Percentiles rank a stretch among this genome's conserved stretches.
phyloP scores from a whole-genome alignment of 2,113 vertebrate species.

The Setophaga kirtlandii region DNA sequence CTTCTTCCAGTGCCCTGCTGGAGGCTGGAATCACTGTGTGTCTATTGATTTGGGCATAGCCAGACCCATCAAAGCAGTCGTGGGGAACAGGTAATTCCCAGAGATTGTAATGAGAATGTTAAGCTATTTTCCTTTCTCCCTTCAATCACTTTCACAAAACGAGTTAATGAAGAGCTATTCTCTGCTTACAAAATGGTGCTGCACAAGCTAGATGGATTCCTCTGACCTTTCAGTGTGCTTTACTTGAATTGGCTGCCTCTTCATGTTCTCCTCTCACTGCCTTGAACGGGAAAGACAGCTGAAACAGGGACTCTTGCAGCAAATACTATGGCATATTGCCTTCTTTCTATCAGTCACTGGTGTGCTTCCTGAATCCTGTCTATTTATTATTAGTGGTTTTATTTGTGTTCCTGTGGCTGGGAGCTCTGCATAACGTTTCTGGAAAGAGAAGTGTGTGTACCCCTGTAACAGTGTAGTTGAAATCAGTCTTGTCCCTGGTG shows the following conservation, averaged over 20 bases:
- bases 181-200: constrained; percentile 41
- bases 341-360: not conserved
- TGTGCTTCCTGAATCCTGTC: not conserved
- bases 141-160: not conserved
- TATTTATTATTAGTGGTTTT: not conserved
- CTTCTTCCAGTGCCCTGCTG: not conserved
- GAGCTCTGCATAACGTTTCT: not conserved
- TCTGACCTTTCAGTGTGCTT: constrained; percentile 48
- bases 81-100: not conserved
- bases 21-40: not conserved
- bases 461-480: not conserved
- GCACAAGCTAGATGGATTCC: constrained; percentile 23
- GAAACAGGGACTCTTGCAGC: not conserved
- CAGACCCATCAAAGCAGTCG: not conserved
- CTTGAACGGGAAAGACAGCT: not conserved
- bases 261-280: not conserved
- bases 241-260: constrained; percentile 48
- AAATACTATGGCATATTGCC: not conserved
- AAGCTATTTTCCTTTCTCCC: constrained; percentile 22
- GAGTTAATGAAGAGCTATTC: constrained; percentile 33
- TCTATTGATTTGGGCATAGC: not conserved
- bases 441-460: not conserved
- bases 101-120: not conserved
- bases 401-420: not conserved
- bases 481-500: not conserved